These are phyloP conservation scores for Ornithorhynchus anatinus DNA, from an alignment of 2,113 vertebrate genomes.

Conservation along the genomic window DNA sequence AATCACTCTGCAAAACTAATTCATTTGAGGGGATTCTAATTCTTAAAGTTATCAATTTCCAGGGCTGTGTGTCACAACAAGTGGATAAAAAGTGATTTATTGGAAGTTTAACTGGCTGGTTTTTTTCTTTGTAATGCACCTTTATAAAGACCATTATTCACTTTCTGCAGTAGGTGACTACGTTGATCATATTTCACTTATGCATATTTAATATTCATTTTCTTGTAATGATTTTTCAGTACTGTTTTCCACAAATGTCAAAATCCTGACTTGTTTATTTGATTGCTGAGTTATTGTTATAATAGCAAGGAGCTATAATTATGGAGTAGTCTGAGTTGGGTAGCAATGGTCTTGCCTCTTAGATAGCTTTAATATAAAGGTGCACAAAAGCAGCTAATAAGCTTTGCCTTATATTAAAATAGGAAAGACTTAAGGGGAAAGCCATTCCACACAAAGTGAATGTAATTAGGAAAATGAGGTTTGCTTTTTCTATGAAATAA, in stretches of 20 bases:
- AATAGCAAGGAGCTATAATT: conserved; percentile 56
- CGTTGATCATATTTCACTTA: conserved; percentile 61
- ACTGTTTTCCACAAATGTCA: conserved; percentile 58
- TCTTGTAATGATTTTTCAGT: conserved; percentile 30
- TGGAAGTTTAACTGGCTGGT: conserved; percentile 40
- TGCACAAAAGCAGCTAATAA: not conserved
- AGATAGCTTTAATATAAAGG: conserved; percentile 6
- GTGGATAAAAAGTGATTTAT: conserved; percentile 63
- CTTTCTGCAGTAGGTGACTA: conserved; percentile 44
- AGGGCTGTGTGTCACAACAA: conserved; percentile 21
- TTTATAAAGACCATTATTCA: conserved; percentile 59
- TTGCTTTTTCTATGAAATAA: not conserved
- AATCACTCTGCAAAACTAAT: conserved; percentile 35
- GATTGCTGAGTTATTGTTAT: conserved; percentile 47
- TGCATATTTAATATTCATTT: conserved; percentile 65
- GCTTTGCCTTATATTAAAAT: too few relatives aligned
- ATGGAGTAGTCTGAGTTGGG: conserved; percentile 28
- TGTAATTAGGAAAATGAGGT: not conserved
- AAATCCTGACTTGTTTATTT: conserved; percentile 62
- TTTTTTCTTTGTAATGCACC: conserved; percentile 41
- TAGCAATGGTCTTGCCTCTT: not conserved
- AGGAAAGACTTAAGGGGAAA: too few relatives aligned
- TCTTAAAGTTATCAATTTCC: conserved; percentile 40
- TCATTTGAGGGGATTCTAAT: conserved; percentile 32
- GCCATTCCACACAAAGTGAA: too few relatives aligned